These are phyloP conservation scores for Drosophila testacea DNA, from an alignment of 2,888 invertebrate species.

Conservation along the genomic window DNA sequence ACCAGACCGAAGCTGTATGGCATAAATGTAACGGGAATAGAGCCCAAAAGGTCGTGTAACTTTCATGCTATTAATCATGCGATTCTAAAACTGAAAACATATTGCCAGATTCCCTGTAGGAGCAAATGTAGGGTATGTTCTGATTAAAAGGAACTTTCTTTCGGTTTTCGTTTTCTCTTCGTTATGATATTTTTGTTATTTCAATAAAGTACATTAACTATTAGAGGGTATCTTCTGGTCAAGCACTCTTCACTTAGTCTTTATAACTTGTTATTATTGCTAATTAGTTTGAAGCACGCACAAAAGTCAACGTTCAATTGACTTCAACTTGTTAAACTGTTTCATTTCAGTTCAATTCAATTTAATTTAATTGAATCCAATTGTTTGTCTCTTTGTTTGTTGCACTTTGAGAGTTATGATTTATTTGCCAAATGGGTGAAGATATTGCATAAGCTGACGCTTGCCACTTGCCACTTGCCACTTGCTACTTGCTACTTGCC, in stretches of 20 bases:
- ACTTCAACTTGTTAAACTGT: conserved; percentile 29
- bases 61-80: conserved; percentile 59
- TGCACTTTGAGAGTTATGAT: conserved; percentile 31
- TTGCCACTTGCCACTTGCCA: conserved; percentile 5
- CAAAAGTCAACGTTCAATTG: conserved; percentile 50
- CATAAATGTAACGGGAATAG: conserved; percentile 23
- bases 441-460: conserved; percentile 47
- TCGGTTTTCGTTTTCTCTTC: neutral
- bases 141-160: neutral
- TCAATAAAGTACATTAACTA: too few species aligned
- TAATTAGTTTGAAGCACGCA: conserved; percentile 63
- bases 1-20: conserved; percentile 26
- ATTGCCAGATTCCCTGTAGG: neutral
- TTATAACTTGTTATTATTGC: conserved; percentile 14
- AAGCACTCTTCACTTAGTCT: neutral
- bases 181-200: too few species aligned
- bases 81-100: conserved; percentile 58
- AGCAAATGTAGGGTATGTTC: neutral
- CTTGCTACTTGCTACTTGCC: conserved; percentile 17
- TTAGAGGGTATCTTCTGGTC: neutral
- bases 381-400: conserved; percentile 14
- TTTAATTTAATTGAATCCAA: conserved; percentile 35
- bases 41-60: conserved; percentile 61
- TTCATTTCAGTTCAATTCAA: conserved; percentile 30
- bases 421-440: conserved; percentile 24